Percentiles rank a stretch among this genome's conserved stretches.
These are phyloP conservation scores for Petrocephalus sullivani DNA, from an alignment of 2,797 vertebrate genomes.

Conservation along the genomic window DNA sequence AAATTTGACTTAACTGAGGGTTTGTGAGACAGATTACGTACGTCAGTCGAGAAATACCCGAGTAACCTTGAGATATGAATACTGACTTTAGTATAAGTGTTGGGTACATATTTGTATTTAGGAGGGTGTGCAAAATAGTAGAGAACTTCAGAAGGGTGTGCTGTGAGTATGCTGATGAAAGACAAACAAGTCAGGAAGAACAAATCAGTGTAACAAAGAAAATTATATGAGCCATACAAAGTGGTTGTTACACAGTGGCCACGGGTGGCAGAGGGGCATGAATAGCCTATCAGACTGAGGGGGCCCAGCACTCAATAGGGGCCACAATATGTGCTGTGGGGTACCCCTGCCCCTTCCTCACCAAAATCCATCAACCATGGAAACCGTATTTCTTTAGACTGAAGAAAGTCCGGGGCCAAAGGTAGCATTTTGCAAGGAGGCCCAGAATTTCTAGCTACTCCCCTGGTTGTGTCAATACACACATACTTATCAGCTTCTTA, in stretches of 20 bases:
- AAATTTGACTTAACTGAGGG: neutral
- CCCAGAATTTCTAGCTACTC: neutral
- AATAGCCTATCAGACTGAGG: neutral
- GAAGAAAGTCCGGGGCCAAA: neutral
- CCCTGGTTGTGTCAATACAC: neutral
- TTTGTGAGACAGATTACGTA: neutral
- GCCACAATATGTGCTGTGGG: neutral
- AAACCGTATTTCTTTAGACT: neutral
- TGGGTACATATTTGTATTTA: neutral
- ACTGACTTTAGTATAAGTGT: neutral
- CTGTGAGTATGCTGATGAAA: neutral
- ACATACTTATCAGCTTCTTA: conserved; percentile 40
- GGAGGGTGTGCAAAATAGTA: neutral
- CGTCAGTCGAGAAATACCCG: neutral
- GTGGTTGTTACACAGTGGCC: neutral
- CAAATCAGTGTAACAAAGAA: neutral
- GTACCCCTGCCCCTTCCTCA: neutral
- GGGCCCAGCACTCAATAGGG: neutral
- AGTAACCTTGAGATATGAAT: neutral
- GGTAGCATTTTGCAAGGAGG: neutral
- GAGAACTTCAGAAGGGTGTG: neutral
- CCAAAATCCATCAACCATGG: neutral
- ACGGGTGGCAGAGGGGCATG: neutral
- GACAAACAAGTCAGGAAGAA: neutral
- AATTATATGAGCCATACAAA: neutral